Percentiles rank a stretch among this genome's conserved stretches.
These are phyloP conservation scores for Phaedon cochleariae DNA, from an alignment of 2,888 invertebrate species.

Conservation along the genomic window DNA sequence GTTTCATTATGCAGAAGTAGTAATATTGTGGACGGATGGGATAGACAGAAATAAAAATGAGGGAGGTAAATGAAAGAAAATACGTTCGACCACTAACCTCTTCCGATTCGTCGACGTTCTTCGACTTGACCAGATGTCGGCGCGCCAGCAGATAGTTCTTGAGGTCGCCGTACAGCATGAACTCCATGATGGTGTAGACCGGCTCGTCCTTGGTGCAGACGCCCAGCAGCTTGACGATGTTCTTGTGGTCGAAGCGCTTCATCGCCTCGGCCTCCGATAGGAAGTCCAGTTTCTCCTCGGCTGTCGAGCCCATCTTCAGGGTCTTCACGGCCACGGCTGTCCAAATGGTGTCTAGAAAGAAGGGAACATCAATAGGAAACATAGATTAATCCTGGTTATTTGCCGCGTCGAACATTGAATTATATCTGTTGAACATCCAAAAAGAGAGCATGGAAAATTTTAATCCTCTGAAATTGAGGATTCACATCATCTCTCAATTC, in stretches of 20 bases:
- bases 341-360: too few relatives aligned
- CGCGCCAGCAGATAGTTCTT: conserved; percentile 88
- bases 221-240: conserved; percentile 81
- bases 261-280: conserved; percentile 92
- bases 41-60: too few relatives aligned
- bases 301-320: conserved; percentile 80
- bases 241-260: conserved; percentile 91
- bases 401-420: too few relatives aligned
- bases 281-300: conserved; percentile 90
- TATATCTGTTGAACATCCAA: too few relatives aligned
- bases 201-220: conserved; percentile 89
- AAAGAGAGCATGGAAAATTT: too few relatives aligned
- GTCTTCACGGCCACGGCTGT: conserved; percentile 90
- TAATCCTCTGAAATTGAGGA: too few relatives aligned
- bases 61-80: too few relatives aligned
- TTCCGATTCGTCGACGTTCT: conserved; percentile 71
- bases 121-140: conserved; percentile 76
- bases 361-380: too few relatives aligned
- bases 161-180: conserved; percentile 91
- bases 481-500: too few relatives aligned
- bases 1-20: too few relatives aligned
- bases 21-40: too few relatives aligned
- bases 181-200: conserved; percentile 92
- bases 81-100: conserved; percentile 65
- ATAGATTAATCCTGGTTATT: too few relatives aligned